Evolutionary conservation across 1,140 invertebrate species (phyloP).

Genomic region (Chironomus tepperi): DNA sequence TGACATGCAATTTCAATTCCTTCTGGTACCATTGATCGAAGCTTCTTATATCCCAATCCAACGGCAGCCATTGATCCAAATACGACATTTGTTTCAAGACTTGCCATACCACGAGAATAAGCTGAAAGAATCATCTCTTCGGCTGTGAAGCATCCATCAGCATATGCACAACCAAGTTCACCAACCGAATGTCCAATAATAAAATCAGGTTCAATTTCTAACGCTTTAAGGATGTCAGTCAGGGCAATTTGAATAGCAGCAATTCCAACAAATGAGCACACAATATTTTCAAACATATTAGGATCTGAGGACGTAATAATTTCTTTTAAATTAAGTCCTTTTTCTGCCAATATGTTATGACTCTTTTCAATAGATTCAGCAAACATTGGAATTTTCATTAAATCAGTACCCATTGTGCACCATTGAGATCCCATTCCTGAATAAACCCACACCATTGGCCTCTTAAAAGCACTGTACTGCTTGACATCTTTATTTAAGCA

Average conservation of each 20-base stretch:
- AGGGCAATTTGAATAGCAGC: slow-evolving; percentile 81
- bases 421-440: slow-evolving; percentile 88
- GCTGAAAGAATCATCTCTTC: slow-evolving; percentile 76
- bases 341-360: slow-evolving; percentile 58
- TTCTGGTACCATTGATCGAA: slow-evolving; percentile 52
- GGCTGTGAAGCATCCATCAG: slow-evolving; percentile 72
- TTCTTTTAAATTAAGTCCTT: slow-evolving; percentile 67
- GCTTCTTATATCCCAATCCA: slow-evolving; percentile 52
- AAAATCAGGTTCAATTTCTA: slow-evolving; percentile 70
- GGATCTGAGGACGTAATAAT: slow-evolving; percentile 68
- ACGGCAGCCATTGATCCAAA: slow-evolving; percentile 78
- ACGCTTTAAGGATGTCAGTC: slow-evolving; percentile 59
- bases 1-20: slow-evolving; percentile 76
- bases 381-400: slow-evolving; percentile 60
- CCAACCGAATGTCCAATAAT: slow-evolving; percentile 85
- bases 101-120: slow-evolving; percentile 77
- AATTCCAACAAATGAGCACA: slow-evolving; percentile 86
- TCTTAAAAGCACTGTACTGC: slow-evolving; percentile 50
- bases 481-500: slow-evolving; percentile 43
- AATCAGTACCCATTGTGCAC: slow-evolving; percentile 65
- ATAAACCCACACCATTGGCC: slow-evolving; percentile 79
- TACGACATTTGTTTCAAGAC: slow-evolving; percentile 66
- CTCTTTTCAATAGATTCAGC: slow-evolving; percentile 62
- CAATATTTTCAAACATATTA: slow-evolving; percentile 66
- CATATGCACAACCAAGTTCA: slow-evolving; percentile 82